Conservation (phyloP, 2,888 invertebrate species). For the Acrobasis consociella region DNA sequence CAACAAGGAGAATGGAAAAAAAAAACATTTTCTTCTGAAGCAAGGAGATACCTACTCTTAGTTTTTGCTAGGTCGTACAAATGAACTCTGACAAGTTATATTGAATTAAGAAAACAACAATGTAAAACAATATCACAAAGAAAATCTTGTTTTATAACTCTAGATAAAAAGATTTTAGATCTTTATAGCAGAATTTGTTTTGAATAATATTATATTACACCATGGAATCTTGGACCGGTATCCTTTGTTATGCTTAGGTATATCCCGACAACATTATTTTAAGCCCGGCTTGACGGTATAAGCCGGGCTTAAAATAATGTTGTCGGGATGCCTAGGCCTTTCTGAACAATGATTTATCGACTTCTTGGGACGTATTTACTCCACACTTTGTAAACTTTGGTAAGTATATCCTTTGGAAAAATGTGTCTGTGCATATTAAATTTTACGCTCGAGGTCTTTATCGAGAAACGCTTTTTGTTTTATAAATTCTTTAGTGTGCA, state of each 20-base stretch:
- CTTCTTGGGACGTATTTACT: constrained; percentile 59
- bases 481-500: background rate
- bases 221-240: constrained; percentile 15
- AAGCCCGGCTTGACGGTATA: constrained; percentile 54
- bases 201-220: constrained; percentile 10
- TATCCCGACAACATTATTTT: constrained; percentile 65
- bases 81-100: background rate
- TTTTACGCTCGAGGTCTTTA: constrained; percentile 3
- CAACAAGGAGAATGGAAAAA: no score
- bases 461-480: background rate
- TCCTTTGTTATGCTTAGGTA: constrained; percentile 58
- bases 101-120: background rate
- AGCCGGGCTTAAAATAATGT: no score
- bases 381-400: constrained; percentile 47
- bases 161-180: constrained; percentile 11
- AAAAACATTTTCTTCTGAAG: no score
- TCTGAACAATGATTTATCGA: constrained; percentile 69
- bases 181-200: constrained; percentile 18
- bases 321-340: constrained; percentile 56
- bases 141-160: constrained; percentile 11
- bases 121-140: background rate
- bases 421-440: constrained; percentile 11
- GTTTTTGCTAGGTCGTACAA: background rate
- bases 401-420: constrained; percentile 20
- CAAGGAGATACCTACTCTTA: background rate